Conservation (phyloP, 1,140 invertebrate genomes). For the Brachionus rotundiformis region DNA sequence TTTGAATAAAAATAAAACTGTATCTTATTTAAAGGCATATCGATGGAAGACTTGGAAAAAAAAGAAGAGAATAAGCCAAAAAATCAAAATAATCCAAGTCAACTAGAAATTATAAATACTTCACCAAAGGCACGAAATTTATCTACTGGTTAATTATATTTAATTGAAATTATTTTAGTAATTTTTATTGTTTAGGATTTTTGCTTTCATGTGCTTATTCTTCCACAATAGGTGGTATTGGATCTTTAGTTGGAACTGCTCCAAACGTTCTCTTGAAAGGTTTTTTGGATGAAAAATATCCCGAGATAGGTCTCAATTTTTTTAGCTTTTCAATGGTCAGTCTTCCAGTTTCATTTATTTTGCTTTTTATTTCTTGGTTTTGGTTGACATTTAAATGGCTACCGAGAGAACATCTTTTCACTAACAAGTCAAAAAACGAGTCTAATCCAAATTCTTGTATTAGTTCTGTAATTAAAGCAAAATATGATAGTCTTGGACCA, state of each 20-base stretch:
- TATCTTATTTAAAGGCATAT: no score
- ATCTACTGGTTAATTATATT: not conserved
- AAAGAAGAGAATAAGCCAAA: not conserved
- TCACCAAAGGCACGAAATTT: not conserved
- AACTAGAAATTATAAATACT: not conserved
- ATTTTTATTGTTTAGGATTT: slow-evolving; percentile 1
- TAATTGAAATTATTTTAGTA: not conserved
- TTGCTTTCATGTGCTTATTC: slow-evolving; percentile 70
- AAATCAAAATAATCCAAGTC: not conserved
- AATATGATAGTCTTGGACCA: slow-evolving; percentile 76
- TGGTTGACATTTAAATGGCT: not conserved
- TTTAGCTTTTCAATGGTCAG: slow-evolving; percentile 6
- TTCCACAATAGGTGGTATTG: slow-evolving; percentile 75
- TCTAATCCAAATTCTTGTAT: slow-evolving; percentile 37
- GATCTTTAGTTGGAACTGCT: slow-evolving; percentile 78
- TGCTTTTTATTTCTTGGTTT: not conserved
- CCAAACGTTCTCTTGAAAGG: slow-evolving; percentile 81
- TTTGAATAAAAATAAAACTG: no score
- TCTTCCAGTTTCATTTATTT: slow-evolving; percentile 5
- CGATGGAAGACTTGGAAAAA: not conserved
- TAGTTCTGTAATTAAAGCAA: slow-evolving; percentile 55
- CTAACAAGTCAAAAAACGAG: not conserved
- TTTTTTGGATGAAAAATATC: slow-evolving; percentile 67
- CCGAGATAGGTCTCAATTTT: not conserved
- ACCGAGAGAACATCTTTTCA: slow-evolving; percentile 63